phyloP scores from a whole-genome alignment of 1,140 invertebrate species.

The Polypedilum pembai region DNA sequence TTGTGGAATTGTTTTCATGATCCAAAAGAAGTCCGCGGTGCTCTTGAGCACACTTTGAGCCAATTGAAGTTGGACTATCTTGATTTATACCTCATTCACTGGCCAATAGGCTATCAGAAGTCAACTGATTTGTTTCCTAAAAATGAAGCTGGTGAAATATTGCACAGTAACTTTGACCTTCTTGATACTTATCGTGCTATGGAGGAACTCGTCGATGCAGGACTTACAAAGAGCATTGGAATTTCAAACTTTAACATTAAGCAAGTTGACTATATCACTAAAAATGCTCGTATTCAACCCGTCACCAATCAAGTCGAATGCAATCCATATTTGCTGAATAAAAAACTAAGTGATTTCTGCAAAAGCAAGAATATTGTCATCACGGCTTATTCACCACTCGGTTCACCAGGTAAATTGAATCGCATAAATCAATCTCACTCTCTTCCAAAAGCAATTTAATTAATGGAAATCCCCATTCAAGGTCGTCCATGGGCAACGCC shows the following conservation, averaged over 20 bases:
- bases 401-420: constrained; percentile 47
- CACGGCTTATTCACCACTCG: constrained; percentile 72
- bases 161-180: constrained; percentile 60
- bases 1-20: constrained; percentile 62
- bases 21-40: constrained; percentile 48
- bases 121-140: constrained; percentile 40
- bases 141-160: constrained; percentile 53
- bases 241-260: constrained; percentile 76
- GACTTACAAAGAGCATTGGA: constrained; percentile 67
- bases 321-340: constrained; percentile 68
- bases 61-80: constrained; percentile 60
- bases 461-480: no score
- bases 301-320: constrained; percentile 69
- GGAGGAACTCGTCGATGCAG: constrained; percentile 62
- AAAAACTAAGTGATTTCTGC: constrained; percentile 60
- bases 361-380: constrained; percentile 54
- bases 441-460: no score
- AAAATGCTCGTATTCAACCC: constrained; percentile 59
- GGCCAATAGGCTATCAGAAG: constrained; percentile 62
- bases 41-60: constrained; percentile 51
- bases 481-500: constrained; percentile 45
- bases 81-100: constrained; percentile 75
- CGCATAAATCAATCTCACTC: constrained; percentile 31
- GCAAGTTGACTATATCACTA: constrained; percentile 63
- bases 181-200: constrained; percentile 75